Evolutionary conservation across 1,140 invertebrate genomes (phyloP).

Genomic region (Proctacanthus coquilletti): DNA sequence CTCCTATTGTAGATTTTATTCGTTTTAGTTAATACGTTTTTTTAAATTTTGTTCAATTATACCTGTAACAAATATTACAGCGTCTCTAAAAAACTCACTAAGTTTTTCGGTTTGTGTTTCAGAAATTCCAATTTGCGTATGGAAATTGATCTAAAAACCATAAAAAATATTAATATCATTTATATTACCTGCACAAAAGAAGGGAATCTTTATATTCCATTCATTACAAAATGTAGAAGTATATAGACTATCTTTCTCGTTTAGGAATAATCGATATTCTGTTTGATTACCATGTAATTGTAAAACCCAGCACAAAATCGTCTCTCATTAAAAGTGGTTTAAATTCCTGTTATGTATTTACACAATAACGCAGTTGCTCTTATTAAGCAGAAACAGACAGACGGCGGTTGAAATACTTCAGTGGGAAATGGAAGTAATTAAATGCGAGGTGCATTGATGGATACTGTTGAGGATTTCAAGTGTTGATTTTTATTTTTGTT

Average conservation of each 20-base stretch:
- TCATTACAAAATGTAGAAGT: background rate
- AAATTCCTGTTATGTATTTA: background rate
- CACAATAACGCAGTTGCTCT: too few species aligned
- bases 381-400: too few species aligned
- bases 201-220: background rate
- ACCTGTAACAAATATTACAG: constrained; percentile 9
- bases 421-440: too few species aligned
- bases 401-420: too few species aligned
- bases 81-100: constrained; percentile 6
- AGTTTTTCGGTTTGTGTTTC: background rate
- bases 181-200: background rate
- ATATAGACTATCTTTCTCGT: too few species aligned
- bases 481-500: too few species aligned
- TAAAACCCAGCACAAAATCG: background rate
- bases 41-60: constrained; percentile 24
- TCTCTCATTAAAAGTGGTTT: background rate
- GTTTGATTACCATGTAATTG: background rate
- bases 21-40: constrained; percentile 45
- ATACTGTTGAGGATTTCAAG: too few species aligned
- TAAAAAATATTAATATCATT: background rate
- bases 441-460: too few species aligned
- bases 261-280: too few species aligned
- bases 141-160: background rate
- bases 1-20: constrained; percentile 41
- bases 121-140: too few species aligned